Percentiles rank a stretch among this genome's conserved stretches.
Conservation (phyloP, 2,888 invertebrate species). For the Agrotis exclamationis region DNA sequence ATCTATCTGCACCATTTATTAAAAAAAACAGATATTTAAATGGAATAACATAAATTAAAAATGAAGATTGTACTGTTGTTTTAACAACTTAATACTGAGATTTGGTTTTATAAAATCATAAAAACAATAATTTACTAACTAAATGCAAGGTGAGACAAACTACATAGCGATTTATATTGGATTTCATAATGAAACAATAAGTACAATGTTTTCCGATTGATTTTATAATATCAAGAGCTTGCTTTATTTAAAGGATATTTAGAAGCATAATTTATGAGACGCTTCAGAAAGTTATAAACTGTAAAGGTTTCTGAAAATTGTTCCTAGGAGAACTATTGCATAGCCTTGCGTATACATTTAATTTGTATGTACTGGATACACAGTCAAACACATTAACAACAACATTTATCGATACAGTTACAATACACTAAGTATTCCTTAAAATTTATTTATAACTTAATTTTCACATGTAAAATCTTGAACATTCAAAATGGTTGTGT, state of each 20-base stretch:
- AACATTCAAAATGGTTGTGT: constrained; percentile 45
- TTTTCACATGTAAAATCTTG: constrained; percentile 51
- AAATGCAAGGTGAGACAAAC: constrained; percentile 10
- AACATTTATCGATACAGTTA: constrained; percentile 61
- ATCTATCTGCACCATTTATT: constrained; percentile 29
- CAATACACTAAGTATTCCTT: constrained; percentile 36
- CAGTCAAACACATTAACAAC: constrained; percentile 63
- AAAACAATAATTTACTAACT: neutral
- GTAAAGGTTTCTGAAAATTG: constrained; percentile 11
- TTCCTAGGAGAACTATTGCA: constrained; percentile 6
- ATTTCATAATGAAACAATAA: constrained; percentile 19
- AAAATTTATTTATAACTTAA: constrained; percentile 43
- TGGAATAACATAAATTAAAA: constrained; percentile 23
- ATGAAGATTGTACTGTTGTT: constrained; percentile 11
- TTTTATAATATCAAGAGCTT: constrained; percentile 2
- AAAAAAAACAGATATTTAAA: neutral
- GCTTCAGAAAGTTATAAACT: neutral
- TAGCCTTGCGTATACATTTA: constrained; percentile 21
- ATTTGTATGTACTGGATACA: constrained; percentile 49
- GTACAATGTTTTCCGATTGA: constrained; percentile 42
- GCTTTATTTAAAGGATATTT: neutral
- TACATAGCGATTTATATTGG: neutral
- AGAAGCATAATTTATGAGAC: constrained; percentile 4
- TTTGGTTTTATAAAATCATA: constrained; percentile 1
- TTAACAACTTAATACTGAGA: constrained; percentile 12